Evolutionary conservation across 2,888 invertebrate species (phyloP).

Genomic region (Ectemnius lituratus): DNA sequence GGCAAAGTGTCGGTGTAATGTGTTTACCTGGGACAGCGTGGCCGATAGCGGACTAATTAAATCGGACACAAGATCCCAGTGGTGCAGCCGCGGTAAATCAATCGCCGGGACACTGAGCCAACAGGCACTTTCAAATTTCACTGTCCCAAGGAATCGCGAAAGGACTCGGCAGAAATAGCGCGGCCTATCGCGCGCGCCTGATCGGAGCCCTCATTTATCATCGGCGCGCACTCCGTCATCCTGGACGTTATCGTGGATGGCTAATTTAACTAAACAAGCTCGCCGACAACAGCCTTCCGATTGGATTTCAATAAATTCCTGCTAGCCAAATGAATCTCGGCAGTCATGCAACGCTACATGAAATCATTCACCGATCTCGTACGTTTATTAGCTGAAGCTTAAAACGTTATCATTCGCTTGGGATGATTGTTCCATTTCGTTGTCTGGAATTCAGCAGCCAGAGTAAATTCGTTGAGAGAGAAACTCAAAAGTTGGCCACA

Average conservation of each 20-base stretch:
- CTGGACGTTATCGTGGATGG: slow-evolving; percentile 53
- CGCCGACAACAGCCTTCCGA: slow-evolving; percentile 44
- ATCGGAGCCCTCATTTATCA: slow-evolving; percentile 58
- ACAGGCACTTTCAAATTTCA: slow-evolving; percentile 4
- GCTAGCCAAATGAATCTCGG: slow-evolving; percentile 53
- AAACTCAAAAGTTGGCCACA: too few species aligned
- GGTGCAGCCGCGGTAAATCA: slow-evolving; percentile 3
- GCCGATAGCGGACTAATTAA: neutral
- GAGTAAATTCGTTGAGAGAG: too few species aligned
- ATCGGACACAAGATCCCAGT: slow-evolving; percentile 1
- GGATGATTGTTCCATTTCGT: too few species aligned
- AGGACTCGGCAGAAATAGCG: slow-evolving; percentile 18
- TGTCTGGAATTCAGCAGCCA: too few species aligned
- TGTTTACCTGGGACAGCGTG: too few species aligned
- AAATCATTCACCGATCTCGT: slow-evolving; percentile 40
- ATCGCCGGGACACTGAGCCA: neutral
- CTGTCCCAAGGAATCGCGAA: neutral
- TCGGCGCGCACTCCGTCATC: slow-evolving; percentile 54
- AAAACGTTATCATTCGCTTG: slow-evolving; percentile 19
- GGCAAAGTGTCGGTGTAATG: too few species aligned
- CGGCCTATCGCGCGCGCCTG: slow-evolving; percentile 34
- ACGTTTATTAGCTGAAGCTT: slow-evolving; percentile 13
- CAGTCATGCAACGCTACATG: slow-evolving; percentile 44
- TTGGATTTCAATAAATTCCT: slow-evolving; percentile 55
- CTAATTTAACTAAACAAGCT: slow-evolving; percentile 60